Evolutionary conservation across 2,797 vertebrate genomes (phyloP), one percentile per base, ranked within the genome.

Genomic region (Gorsachius magnificus): DNA sequence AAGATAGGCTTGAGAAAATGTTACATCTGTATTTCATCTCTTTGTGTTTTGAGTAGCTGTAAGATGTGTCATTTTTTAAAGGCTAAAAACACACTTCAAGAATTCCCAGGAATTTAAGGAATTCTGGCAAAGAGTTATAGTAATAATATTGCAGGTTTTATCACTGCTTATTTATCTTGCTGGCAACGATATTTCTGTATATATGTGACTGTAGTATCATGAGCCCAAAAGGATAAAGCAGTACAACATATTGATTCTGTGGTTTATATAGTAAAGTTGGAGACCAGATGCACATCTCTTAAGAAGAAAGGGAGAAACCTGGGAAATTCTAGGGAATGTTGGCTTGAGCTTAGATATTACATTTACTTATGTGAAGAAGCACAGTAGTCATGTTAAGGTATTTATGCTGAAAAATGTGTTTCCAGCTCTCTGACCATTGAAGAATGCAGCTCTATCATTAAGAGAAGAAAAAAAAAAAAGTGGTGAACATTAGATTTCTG

Each of bases 401-500:
- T 83, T 96, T 96, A 70, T 72, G 38, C 65, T 84, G 75, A 84
- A 92, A 95, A 77, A 95, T 76, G 13, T 89, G 63, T 94, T 96
- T 91, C 17, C 46, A 85, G 35, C 50, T 90, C 58, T 79, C 75
- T 45, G 74, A 95, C 69, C 29, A 60, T 69, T 96, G 82, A 89
- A 95, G 75, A 93, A 95, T 77, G 82, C 77, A 95, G 63, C 66
- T 95, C 69, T 94, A 58, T 82, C 92, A 92, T 95, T 94, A 96
- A 96, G 69, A 80, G 6, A 11, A 11, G 38, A 38, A 38, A 43
- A 43, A 43, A 43, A 85, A 96, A 94, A 74, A 94, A 71, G 35
- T 72, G 75, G 64, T 91, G 96, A 95, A 86, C 82, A 83, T 84
- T 95, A 71, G 71, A 87, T 96, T 97, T 97, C 76, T 94, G 88